A percentile compares a stretch with the other conserved stretches of the same genome.
Evolutionary conservation across 2,797 vertebrate genomes (phyloP).

Genomic region (Lateolabrax maculatus): DNA sequence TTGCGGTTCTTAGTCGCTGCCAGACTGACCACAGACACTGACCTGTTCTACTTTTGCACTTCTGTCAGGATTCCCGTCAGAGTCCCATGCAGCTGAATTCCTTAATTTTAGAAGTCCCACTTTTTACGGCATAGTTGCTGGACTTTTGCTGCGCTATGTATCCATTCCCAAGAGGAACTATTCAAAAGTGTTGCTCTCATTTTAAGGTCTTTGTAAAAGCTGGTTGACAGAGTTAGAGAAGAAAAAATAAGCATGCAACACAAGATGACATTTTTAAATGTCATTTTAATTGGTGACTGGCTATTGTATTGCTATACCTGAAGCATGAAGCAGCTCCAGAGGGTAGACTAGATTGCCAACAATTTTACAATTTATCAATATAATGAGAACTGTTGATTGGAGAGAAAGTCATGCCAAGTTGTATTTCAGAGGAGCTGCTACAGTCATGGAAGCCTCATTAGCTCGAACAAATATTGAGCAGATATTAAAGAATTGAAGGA

Average conservation of each 20-base stretch:
- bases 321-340: neutral
- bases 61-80: constrained; percentile 46
- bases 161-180: constrained; percentile 20
- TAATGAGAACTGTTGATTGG: neutral
- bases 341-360: neutral
- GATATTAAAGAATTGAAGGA: neutral
- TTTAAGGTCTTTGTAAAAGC: constrained; percentile 14
- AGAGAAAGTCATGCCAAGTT: neutral
- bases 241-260: neutral
- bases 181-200: constrained; percentile 30
- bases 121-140: constrained; percentile 25
- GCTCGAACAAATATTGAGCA: neutral
- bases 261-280: neutral
- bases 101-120: constrained; percentile 51
- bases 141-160: constrained; percentile 21
- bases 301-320: no score
- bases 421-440: neutral
- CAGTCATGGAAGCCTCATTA: neutral
- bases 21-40: constrained; percentile 52
- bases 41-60: constrained; percentile 56
- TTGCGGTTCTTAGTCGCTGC: constrained; percentile 43
- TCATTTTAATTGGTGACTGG: neutral
- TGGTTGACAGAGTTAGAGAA: neutral
- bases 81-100: constrained; percentile 35
- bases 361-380: neutral